Evolutionary conservation across 1,140 invertebrate genomes (phyloP).

Genomic region (Drosophila arizonae): DNA sequence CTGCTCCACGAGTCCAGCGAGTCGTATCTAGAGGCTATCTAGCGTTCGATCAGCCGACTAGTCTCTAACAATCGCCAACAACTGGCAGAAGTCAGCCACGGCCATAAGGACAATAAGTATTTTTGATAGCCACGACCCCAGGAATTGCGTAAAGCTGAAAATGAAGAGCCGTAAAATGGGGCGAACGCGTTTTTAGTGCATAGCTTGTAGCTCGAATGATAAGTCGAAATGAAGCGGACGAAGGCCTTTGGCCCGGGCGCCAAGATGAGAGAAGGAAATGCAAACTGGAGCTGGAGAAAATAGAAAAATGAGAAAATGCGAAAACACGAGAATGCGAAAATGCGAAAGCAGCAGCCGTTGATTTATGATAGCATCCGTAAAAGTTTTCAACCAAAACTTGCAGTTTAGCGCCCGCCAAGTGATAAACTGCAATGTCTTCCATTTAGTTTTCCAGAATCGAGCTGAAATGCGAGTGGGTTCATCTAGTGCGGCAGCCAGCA

Average conservation of each 20-base stretch:
- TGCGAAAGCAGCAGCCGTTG: slow-evolving; percentile 49
- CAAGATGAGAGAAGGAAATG: slow-evolving; percentile 1
- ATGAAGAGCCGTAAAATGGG: slow-evolving; percentile 61
- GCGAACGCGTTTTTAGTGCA: slow-evolving; percentile 61
- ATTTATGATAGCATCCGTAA: slow-evolving; percentile 68
- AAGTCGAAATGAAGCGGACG: slow-evolving; percentile 65
- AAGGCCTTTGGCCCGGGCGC: slow-evolving; percentile 11
- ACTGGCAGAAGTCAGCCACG: not conserved
- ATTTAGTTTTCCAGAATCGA: not conserved
- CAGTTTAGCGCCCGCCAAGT: slow-evolving; percentile 70
- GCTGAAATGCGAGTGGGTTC: slow-evolving; percentile 23
- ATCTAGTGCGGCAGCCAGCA: not conserved
- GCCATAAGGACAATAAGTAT: slow-evolving; percentile 60
- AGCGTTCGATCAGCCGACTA: not conserved
- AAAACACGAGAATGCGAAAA: not conserved
- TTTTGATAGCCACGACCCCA: slow-evolving; percentile 75
- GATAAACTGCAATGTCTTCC: slow-evolving; percentile 67
- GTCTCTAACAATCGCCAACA: too few species aligned
- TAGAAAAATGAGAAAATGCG: not conserved
- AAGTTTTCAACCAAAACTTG: slow-evolving; percentile 63
- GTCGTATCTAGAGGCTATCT: not conserved
- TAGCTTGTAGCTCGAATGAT: slow-evolving; percentile 64
- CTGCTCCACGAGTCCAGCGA: too few species aligned
- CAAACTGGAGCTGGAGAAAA: not conserved
- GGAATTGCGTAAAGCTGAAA: slow-evolving; percentile 50